These are phyloP conservation scores for Clarias fuscus DNA, from an alignment of 2,797 vertebrate genomes.

Conservation along the genomic window DNA sequence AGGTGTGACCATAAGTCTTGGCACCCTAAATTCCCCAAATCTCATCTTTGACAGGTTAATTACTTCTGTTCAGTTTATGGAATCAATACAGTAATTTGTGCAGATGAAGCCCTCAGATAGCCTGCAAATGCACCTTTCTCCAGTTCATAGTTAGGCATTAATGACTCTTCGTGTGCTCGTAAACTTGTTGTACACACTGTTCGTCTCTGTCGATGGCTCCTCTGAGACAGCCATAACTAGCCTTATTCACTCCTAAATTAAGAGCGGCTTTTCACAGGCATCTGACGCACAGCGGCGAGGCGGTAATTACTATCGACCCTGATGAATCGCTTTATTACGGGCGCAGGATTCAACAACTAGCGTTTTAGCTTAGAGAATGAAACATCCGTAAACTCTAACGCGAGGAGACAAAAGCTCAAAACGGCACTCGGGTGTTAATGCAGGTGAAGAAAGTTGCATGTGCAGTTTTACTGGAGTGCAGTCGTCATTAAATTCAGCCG, in stretches of 20 bases:
- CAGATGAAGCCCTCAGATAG: too few species aligned
- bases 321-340: background rate
- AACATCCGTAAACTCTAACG: background rate
- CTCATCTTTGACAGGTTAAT: background rate
- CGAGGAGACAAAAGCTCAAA: background rate
- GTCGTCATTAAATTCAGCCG: background rate
- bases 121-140: background rate
- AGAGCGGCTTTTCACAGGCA: background rate
- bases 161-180: background rate
- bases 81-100: background rate
- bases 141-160: background rate
- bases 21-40: background rate
- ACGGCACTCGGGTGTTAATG: background rate
- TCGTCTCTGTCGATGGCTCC: background rate
- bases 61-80: background rate
- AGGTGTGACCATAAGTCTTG: background rate
- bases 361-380: background rate
- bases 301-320: constrained; percentile 11
- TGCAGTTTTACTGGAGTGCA: background rate
- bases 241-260: background rate
- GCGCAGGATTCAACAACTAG: background rate
- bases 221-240: background rate
- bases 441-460: background rate
- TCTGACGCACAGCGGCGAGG: background rate
- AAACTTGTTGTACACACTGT: background rate